Evolutionary conservation across 1,140 invertebrate genomes (phyloP).

Genomic region (Saccostrea cuccullata): DNA sequence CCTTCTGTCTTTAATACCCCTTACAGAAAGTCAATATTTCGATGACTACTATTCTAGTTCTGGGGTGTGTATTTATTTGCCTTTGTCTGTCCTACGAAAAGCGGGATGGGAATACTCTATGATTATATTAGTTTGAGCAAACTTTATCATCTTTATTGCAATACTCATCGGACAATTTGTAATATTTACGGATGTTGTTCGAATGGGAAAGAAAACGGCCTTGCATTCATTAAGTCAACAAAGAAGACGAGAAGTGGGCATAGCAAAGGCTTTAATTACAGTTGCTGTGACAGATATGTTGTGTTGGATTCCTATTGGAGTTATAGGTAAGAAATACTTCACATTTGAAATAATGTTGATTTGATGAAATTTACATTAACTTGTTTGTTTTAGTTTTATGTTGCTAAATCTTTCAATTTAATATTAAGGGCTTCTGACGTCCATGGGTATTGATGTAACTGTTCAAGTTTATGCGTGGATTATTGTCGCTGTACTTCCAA

Average conservation of each 20-base stretch:
- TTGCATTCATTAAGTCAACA: not conserved
- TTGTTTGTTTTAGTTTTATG: too few relatives aligned
- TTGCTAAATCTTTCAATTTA: too few relatives aligned
- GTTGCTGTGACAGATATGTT: slow-evolving; percentile 61
- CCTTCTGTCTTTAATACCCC: slow-evolving; percentile 13
- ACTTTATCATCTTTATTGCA: slow-evolving; percentile 58
- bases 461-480: slow-evolving; percentile 57
- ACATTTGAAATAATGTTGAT: too few relatives aligned
- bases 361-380: too few relatives aligned
- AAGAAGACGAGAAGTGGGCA: slow-evolving; percentile 14
- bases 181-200: slow-evolving; percentile 52
- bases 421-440: slow-evolving; percentile 46
- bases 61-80: slow-evolving; percentile 62
- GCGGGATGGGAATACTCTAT: slow-evolving; percentile 62
- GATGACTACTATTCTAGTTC: slow-evolving; percentile 58
- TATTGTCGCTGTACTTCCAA: too few relatives aligned
- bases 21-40: slow-evolving; percentile 47
- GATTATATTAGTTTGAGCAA: slow-evolving; percentile 61
- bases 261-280: slow-evolving; percentile 56
- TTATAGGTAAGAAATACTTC: slow-evolving; percentile 48
- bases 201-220: not conserved
- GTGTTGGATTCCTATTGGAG: slow-evolving; percentile 65
- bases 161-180: slow-evolving; percentile 58
- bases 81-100: slow-evolving; percentile 52
- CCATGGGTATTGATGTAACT: slow-evolving; percentile 43